phyloP scores from a whole-genome alignment of 2,797 vertebrate genomes.

The Petrocephalus schoutedeni region DNA sequence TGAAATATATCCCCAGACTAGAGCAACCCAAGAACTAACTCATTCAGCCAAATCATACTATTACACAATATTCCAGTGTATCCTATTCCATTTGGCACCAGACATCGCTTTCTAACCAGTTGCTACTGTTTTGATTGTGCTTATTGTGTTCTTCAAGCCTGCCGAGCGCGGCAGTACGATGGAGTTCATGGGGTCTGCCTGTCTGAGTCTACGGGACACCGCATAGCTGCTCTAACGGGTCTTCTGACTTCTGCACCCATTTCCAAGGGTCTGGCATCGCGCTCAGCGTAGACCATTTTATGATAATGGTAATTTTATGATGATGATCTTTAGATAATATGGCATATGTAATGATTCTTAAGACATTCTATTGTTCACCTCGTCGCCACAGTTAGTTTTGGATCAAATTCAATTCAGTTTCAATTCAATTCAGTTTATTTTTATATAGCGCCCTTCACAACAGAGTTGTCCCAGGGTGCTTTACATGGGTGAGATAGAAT shows the following conservation, averaged over 20 bases:
- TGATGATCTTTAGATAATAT: not conserved
- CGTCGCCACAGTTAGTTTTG: not conserved
- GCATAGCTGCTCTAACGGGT: not conserved
- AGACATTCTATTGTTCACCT: not conserved
- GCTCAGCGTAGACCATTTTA: not conserved
- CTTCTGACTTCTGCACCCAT: not conserved
- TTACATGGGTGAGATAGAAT: no score
- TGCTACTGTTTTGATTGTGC: not conserved
- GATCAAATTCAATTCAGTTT: not conserved
- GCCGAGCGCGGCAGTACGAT: not conserved
- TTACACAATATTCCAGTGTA: not conserved
- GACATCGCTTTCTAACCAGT: not conserved
- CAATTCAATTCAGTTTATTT: no score
- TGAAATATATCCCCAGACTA: not conserved
- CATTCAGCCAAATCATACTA: not conserved
- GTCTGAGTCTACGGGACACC: not conserved
- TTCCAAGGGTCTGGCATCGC: not conserved
- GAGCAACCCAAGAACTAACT: not conserved
- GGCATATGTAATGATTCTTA: not conserved
- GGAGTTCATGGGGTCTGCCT: constrained; percentile 8
- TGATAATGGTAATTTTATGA: not conserved
- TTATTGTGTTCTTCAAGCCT: not conserved
- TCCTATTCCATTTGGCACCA: not conserved
- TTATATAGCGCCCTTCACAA: no score
- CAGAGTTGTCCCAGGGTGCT: no score